Base-by-base conservation (phyloP, 2,113 vertebrate genomes). In the Caretta caretta region DNA sequence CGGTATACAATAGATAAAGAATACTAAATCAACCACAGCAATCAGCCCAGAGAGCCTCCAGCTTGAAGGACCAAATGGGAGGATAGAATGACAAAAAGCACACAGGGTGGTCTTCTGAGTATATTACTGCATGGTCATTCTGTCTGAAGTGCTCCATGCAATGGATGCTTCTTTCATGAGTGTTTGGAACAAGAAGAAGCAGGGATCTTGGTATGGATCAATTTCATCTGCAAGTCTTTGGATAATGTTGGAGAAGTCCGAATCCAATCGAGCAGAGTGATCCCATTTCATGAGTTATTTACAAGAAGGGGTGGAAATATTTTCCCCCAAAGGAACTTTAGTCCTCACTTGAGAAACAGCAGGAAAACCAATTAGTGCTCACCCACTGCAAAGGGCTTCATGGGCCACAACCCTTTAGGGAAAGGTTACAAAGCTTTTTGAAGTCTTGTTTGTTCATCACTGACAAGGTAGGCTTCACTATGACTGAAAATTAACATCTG, bases 311-410 rank as follows among this genome's bases (percentile, higher is more conserved):
- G 25, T 46, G 12, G 25, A 78, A 78, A 46, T 48, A 48, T 25
- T 29, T 86, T 92, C 25, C 38, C 4, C 96, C 90, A 51, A 31
- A 91, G 94, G 96, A 80, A 94, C 94, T 96, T 95, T 90, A 95
- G 80, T 80, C 51, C 83, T 88, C 95, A 93, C 91, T 97, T 94
- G 93, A 97, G 97, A 96, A 97, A 96, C 56, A 95, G 62, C 72
- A 56, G 62, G 85, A 87, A 95, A 86, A 83, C 88, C 93, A 87
- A 38, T 90, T 89, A 10, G 0, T 3, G 6, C 78, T 93, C 84
- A 80, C 93, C 95, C 96, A 93, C 90, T 93, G 94, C 94, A 94
- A 89, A 95, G 96, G 78, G 25, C 72, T 56, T 93, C 48, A 79
- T 54, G 90, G 84, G 57, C 56, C 56, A 76, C 87, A 90, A 35